These are phyloP conservation scores for Drosophila pandora DNA, from an alignment of 1,140 invertebrate species.

Conservation along the genomic window DNA sequence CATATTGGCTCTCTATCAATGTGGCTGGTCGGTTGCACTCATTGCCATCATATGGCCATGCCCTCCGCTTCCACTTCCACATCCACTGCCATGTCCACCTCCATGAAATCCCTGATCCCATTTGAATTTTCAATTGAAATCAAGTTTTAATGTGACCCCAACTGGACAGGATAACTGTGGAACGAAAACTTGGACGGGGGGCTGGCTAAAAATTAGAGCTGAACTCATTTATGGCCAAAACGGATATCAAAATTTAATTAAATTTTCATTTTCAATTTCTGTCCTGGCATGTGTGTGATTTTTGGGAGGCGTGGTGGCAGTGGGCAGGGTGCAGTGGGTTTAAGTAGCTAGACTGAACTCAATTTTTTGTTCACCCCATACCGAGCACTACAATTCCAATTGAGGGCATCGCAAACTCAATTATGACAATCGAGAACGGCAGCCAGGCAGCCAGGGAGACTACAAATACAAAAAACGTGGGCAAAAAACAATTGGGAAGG, in stretches of 20 bases:
- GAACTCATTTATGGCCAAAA: conserved; percentile 65
- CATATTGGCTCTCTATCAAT: conserved; percentile 54
- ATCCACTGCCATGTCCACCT: neutral
- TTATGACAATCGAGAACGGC: conserved; percentile 61
- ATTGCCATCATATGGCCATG: neutral
- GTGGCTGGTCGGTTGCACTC: conserved; percentile 33
- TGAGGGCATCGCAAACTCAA: conserved; percentile 65
- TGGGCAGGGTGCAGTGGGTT: neutral
- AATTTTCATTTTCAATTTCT: conserved; percentile 80
- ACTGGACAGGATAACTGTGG: conserved; percentile 27
- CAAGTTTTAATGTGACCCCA: conserved; percentile 70
- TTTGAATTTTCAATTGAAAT: conserved; percentile 77
- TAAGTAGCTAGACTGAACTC: conserved; percentile 44
- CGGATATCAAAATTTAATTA: conserved; percentile 82
- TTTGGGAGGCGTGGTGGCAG: neutral
- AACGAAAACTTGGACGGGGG: conserved; percentile 26
- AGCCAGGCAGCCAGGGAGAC: conserved; percentile 8
- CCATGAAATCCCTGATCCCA: conserved; percentile 10
- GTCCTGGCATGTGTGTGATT: conserved; percentile 6
- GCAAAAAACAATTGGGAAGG: conserved; percentile 15
- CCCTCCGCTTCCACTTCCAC: neutral
- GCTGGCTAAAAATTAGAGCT: conserved; percentile 56
- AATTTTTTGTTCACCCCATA: conserved; percentile 29
- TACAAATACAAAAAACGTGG: conserved; percentile 15
- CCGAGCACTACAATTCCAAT: conserved; percentile 56